Base-by-base conservation (phyloP, 2,797 vertebrate species). In the Cyprinella venusta region DNA sequence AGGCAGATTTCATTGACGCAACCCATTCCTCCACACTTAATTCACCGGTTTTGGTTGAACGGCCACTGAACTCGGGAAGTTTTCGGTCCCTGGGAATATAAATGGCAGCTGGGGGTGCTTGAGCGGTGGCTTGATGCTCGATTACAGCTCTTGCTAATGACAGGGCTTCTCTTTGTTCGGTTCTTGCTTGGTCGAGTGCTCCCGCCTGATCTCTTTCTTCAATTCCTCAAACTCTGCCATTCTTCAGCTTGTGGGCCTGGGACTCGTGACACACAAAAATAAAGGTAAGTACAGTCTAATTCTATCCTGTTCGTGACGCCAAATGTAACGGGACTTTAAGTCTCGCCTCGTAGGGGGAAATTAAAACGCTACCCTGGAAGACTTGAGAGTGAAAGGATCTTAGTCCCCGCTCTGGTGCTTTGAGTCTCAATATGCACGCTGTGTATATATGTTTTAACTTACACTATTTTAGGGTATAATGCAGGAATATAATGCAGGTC, bases 81-180 rank as follows among this genome's bases (percentile, higher is more conserved):
- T 72, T 84, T 4, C 75, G 19, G 10, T 79, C 67, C 42, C 82
- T 71, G 3, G 50, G 72, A 1, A 85, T 71, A 15, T 85, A 82
- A 0, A 82, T 36, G 4, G 52, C 40, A 40, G 72, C 21, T 74
- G 78, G 56, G 24, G 19, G 18, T 6, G 8, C 15, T 52, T 85
- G 81, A 1, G 45, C 33, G 2, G 12, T 10, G 13, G 71, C 38
- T 38, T 67, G 56, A 33, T 85, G 69, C 19, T 81, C 81, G 18
- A 74, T 56, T 1, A 81, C 54, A 45, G 52, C 36, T 21, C 13
- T 64, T 33, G 69, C 68, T 18, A 81, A 18, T 15, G 56, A 69
- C 19, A 81, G 38, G 38, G 68, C 68, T 16, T 81, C 80, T 26
- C 80, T 61, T 61, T 81, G 80, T 7, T 81, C 40, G 0, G 5